Base-by-base conservation (phyloP, 1,140 invertebrate species). In the Spodoptera litura region DNA sequence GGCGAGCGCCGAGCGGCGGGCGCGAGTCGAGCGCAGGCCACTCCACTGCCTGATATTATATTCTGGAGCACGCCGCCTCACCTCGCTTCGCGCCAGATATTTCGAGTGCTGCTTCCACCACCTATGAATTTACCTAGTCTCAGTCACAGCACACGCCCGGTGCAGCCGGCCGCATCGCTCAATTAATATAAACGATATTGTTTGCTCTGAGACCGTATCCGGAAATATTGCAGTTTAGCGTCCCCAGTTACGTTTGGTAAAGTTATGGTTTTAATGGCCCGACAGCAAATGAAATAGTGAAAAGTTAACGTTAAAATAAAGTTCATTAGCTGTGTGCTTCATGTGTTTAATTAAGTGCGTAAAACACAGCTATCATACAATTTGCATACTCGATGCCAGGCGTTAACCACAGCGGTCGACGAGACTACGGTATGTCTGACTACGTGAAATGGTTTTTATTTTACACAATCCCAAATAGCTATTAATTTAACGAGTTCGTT, bases 61-160 rank as follows among this genome's bases (percentile, higher is more conserved):
- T 94, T 93, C 93, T 94, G 88, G 88, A 91, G 89, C 93, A 93
- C 90, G 93, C 82, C 89, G 89, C 88, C 91, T 88, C 87, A 85
- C 87, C 86, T 88, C 87, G 84, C 82, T 87, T 86, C 91, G 88
- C 86, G 88, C 86, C 84, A 93, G 90, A 92, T 93, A 93, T 94
- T 94, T 92, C 88, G 86, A 93, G 93, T 93, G 89, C 81, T 89
- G 86, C 88, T 89, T 89, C 89, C 88, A 89, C 88, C 90, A 91
- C 89, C 91, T 93, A 91, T 91, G 87, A 91, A 89, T 89, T 93
- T 91, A 91, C 90, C 90, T 93, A 93, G 93, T 88, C 90, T 93
- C 88, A 90, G 91, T 88, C 88, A 89, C 82, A 89, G 82, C 81
- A 83, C 83, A 88, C 88, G 85, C 81, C 85, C 90, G 85, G 87